phyloP scores from a whole-genome alignment of 1,140 invertebrate species.

The Condylostylus longicornis region DNA sequence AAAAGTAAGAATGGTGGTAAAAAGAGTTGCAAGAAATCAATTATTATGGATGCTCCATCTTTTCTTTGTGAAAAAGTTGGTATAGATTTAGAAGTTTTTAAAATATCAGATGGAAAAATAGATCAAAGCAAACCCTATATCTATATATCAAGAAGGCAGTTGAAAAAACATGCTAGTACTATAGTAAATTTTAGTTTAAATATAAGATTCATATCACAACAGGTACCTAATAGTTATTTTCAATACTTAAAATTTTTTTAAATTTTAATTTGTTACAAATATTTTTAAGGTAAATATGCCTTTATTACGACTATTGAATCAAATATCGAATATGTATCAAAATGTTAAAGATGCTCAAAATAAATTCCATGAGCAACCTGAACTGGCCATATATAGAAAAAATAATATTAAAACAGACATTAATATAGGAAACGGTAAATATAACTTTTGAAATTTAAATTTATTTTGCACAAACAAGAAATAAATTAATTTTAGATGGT shows the following conservation, averaged over 20 bases:
- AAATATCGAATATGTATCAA: constrained; percentile 95
- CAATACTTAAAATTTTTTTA: no score
- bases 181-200: constrained; percentile 76
- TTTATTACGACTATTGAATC: constrained; percentile 77
- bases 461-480: background rate
- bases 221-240: constrained; percentile 38
- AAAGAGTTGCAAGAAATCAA: constrained; percentile 44
- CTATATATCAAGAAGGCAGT: constrained; percentile 69
- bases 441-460: background rate
- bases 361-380: constrained; percentile 62
- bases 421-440: background rate
- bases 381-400: constrained; percentile 18
- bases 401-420: no score
- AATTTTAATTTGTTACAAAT: constrained; percentile 4
- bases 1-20: constrained; percentile 33
- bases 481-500: background rate
- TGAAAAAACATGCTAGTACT: constrained; percentile 79
- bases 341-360: constrained; percentile 90
- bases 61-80: constrained; percentile 85
- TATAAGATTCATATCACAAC: constrained; percentile 74
- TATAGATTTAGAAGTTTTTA: constrained; percentile 75
- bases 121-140: constrained; percentile 67
- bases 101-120: constrained; percentile 79
- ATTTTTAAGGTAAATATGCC: constrained; percentile 76
- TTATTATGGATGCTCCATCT: constrained; percentile 64